Evolutionary conservation across 2,888 invertebrate species (phyloP).

Genomic region (Teleiodes luculella): DNA sequence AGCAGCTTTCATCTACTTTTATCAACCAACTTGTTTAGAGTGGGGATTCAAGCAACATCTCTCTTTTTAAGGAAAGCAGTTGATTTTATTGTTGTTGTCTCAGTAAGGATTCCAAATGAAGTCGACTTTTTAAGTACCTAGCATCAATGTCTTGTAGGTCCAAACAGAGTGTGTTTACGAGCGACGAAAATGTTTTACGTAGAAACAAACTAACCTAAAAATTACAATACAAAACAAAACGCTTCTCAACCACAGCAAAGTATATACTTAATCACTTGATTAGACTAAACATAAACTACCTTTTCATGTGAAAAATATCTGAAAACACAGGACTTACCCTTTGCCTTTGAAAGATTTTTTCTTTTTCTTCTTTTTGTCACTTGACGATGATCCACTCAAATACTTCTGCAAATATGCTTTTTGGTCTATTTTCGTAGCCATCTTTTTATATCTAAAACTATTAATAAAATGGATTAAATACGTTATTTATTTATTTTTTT

Average conservation of each 20-base stretch:
- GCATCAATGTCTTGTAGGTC: not conserved
- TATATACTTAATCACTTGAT: too few species aligned
- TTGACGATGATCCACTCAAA: constrained; percentile 80
- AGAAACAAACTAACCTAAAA: not conserved
- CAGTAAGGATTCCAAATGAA: too few species aligned
- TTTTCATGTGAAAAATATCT: not conserved
- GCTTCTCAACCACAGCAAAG: too few species aligned
- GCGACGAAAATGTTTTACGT: too few species aligned
- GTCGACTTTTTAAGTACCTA: too few species aligned
- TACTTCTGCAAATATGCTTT: constrained; percentile 90
- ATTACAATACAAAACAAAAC: not conserved
- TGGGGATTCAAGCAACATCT: too few species aligned
- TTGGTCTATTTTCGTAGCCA: constrained; percentile 79
- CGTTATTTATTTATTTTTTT: too few species aligned
- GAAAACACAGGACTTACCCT: constrained; percentile 42
- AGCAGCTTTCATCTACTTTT: too few species aligned
- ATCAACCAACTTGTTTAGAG: too few species aligned
- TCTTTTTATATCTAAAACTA: constrained; percentile 26
- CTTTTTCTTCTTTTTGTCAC: constrained; percentile 83
- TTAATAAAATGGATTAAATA: not conserved
- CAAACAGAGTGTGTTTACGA: not conserved
- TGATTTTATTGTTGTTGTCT: too few species aligned
- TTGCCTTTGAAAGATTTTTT: constrained; percentile 67
- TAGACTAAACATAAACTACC: too few species aligned
- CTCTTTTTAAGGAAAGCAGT: too few species aligned